These are phyloP conservation scores for Polyommatus iphigenia DNA, from an alignment of 2,888 invertebrate genomes.

Conservation along the genomic window DNA sequence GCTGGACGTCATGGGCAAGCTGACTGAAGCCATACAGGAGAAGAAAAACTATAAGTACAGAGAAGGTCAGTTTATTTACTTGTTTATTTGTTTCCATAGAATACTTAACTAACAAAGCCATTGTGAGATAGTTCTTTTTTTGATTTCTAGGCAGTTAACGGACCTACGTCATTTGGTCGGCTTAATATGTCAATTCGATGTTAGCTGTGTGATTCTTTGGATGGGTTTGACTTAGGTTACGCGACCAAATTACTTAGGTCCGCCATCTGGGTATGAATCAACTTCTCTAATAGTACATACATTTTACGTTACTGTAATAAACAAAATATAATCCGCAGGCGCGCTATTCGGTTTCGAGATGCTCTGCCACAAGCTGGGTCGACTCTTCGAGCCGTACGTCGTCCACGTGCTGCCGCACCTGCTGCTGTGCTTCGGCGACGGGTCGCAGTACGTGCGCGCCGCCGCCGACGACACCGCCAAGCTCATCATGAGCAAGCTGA, in stretches of 20 bases:
- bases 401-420: conserved; percentile 97
- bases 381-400: conserved; percentile 99
- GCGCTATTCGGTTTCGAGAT: conserved; percentile 99
- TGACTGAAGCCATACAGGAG: conserved; percentile 96
- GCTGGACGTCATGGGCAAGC: conserved; percentile 95
- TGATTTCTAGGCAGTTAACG: too few relatives aligned
- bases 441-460: conserved; percentile 95
- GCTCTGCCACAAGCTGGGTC: conserved; percentile 95
- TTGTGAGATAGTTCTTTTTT: too few relatives aligned
- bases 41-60: conserved; percentile 97
- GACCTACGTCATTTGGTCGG: too few relatives aligned
- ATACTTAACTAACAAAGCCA: not conserved
- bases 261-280: too few relatives aligned
- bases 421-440: conserved; percentile 96
- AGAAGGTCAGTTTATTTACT: conserved; percentile 83
- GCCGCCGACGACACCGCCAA: conserved; percentile 98
- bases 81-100: not conserved
- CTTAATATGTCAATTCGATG: too few relatives aligned
- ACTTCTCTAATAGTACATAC: too few relatives aligned
- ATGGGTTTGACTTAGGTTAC: too few relatives aligned
- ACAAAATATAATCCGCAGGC: conserved; percentile 69
- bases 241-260: too few relatives aligned
- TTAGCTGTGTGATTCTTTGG: too few relatives aligned
- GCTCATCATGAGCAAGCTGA: conserved; percentile 96
- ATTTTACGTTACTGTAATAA: too few relatives aligned